phyloP scores from a whole-genome alignment of 2,888 invertebrate genomes.

The Agrilus mali region DNA sequence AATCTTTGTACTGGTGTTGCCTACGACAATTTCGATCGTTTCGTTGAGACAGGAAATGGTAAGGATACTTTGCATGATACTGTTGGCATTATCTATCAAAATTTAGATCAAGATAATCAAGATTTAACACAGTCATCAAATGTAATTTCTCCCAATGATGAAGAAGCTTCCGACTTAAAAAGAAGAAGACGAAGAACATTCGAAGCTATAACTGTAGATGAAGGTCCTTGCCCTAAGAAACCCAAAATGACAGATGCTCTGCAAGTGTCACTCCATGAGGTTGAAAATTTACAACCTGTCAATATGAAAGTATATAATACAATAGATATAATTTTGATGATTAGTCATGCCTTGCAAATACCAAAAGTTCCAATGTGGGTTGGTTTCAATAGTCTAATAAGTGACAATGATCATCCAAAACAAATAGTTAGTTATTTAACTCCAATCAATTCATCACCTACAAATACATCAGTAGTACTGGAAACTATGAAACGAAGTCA shows the following conservation, averaged over 20 bases:
- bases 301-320: too few species aligned
- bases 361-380: slow-evolving; percentile 23
- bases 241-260: neutral
- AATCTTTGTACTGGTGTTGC: slow-evolving; percentile 16
- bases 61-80: slow-evolving; percentile 13
- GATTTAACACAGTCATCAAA: too few species aligned
- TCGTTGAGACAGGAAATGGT: slow-evolving; percentile 5
- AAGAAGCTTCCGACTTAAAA: too few species aligned
- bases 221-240: neutral
- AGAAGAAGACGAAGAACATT: neutral
- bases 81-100: slow-evolving; percentile 11
- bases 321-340: slow-evolving; percentile 13
- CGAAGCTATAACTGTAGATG: neutral
- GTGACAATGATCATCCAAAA: slow-evolving; percentile 11
- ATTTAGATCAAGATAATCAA: neutral
- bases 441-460: slow-evolving; percentile 21
- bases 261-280: too few species aligned
- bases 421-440: slow-evolving; percentile 21
- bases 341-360: slow-evolving; percentile 16
- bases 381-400: slow-evolving; percentile 18
- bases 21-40: slow-evolving; percentile 9
- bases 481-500: slow-evolving; percentile 17
- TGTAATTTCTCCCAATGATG: too few species aligned
- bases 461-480: slow-evolving; percentile 16
- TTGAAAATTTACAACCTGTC: too few species aligned